These are phyloP conservation scores for Oryzias javanicus DNA, from an alignment of 2,113 vertebrate species.

Conservation along the genomic window DNA sequence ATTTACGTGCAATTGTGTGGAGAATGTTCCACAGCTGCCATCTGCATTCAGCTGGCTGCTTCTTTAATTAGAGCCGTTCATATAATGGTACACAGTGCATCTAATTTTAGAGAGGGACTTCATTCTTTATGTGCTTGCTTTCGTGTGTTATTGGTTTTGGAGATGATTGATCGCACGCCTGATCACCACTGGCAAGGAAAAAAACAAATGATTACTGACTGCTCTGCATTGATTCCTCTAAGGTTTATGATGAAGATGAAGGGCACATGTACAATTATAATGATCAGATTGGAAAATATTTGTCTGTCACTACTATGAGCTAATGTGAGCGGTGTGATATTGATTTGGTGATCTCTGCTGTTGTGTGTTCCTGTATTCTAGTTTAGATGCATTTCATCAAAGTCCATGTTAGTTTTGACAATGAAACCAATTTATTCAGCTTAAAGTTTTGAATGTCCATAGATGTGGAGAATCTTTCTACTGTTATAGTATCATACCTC, in stretches of 20 bases:
- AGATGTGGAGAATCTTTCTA: conserved; percentile 16
- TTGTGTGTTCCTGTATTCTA: too few species aligned
- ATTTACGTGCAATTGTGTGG: neutral
- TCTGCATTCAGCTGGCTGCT: neutral
- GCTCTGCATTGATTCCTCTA: neutral
- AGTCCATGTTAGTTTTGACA: too few species aligned
- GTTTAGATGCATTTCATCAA: too few species aligned
- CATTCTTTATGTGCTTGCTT: neutral
- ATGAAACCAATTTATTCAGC: neutral
- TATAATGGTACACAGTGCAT: neutral
- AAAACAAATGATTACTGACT: neutral
- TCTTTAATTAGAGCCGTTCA: neutral
- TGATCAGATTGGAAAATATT: neutral
- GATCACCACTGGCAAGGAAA: neutral
- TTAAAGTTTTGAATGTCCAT: conserved; percentile 6
- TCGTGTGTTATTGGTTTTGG: neutral
- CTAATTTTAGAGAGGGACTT: neutral
- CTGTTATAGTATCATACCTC: neutral
- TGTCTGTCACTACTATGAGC: conserved; percentile 11
- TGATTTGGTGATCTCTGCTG: too few species aligned
- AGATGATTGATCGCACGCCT: neutral
- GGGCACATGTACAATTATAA: neutral
- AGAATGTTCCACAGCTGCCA: neutral
- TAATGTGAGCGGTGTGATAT: conserved; percentile 19
- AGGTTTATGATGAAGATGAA: neutral